phyloP scores from a whole-genome alignment of 2,888 invertebrate genomes.

The Drosophila merina region DNA sequence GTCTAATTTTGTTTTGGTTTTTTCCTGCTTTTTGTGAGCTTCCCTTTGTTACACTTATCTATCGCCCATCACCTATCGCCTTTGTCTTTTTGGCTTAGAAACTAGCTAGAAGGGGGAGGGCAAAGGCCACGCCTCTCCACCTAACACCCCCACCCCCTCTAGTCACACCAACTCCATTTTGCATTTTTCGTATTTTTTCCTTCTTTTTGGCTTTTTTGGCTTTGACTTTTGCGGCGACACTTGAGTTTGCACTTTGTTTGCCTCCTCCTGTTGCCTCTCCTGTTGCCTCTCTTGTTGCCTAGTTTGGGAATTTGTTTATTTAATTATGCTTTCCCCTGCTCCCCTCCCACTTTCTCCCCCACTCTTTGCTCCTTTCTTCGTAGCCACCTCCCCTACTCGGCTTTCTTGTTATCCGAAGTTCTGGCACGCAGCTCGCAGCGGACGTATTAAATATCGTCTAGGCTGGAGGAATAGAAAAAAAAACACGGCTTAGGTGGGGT shows the following conservation, averaged over 20 bases:
- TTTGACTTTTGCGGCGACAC: conserved; percentile 28
- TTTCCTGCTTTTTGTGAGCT: conserved; percentile 5
- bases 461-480: not conserved
- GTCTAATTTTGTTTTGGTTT: conserved; percentile 12
- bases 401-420: conserved; percentile 21
- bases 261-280: conserved; percentile 25
- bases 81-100: conserved; percentile 22
- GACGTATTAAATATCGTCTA: conserved; percentile 34
- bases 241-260: conserved; percentile 44
- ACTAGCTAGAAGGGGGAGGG: conserved; percentile 22
- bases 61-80: not conserved
- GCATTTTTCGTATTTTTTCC: not conserved
- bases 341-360: no score
- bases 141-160: not conserved
- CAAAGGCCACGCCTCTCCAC: conserved; percentile 17
- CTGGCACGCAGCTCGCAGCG: conserved; percentile 16
- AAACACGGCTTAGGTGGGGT: no score
- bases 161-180: not conserved
- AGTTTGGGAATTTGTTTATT: conserved; percentile 46
- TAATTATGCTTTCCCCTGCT: conserved; percentile 30
- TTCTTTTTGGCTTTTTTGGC: conserved; percentile 3
- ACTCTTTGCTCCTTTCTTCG: not conserved
- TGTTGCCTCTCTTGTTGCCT: conserved; percentile 24
- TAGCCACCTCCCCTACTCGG: not conserved
- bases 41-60: conserved; percentile 35